Conservation (phyloP, 2,113 vertebrate genomes). For the Solenodon paradoxus region DNA sequence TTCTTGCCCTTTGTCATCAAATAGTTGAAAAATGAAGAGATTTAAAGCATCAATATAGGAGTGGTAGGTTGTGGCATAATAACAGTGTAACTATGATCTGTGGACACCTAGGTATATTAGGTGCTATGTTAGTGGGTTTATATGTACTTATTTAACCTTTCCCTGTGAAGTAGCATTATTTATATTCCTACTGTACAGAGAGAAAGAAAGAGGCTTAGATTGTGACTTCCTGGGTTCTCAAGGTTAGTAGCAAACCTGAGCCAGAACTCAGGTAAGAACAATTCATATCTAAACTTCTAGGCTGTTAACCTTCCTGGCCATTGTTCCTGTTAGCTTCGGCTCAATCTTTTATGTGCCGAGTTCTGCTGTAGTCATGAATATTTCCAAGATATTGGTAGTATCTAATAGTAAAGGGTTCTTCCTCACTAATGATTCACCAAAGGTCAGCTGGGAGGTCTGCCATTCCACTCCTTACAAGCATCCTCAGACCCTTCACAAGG, state of each 20-base stretch:
- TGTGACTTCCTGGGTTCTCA: background rate
- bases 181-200: background rate
- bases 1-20: background rate
- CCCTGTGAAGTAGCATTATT: background rate
- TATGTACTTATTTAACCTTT: background rate
- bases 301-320: background rate
- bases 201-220: background rate
- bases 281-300: background rate
- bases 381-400: background rate
- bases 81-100: background rate
- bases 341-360: background rate
- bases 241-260: background rate
- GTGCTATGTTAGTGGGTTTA: background rate
- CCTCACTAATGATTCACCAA: background rate
- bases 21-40: background rate
- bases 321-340: background rate
- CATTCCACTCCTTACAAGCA: background rate
- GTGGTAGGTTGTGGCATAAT: background rate
- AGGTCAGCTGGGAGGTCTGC: background rate
- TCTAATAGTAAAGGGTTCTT: background rate
- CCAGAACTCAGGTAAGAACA: background rate
- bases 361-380: background rate
- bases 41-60: background rate
- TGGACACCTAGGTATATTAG: background rate
- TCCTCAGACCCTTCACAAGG: background rate